A percentile compares a stretch with the other conserved stretches of the same genome.
Evolutionary conservation across 2,888 invertebrate genomes (phyloP).

Genomic region (Cephonodes hylas): DNA sequence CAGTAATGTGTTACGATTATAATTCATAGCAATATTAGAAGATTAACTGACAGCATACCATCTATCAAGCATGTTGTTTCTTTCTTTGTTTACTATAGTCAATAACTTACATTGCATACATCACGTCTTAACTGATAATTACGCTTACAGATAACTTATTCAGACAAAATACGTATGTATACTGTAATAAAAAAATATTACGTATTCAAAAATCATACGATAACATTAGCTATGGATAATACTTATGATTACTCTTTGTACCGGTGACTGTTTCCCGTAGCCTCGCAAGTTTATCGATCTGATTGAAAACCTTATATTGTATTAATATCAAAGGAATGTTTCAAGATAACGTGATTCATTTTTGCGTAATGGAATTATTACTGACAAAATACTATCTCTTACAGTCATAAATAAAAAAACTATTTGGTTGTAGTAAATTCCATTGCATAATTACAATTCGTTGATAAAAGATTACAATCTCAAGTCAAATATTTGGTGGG

Average conservation of each 20-base stretch:
- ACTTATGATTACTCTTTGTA: too few relatives aligned
- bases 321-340: too few relatives aligned
- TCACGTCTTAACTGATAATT: not conserved
- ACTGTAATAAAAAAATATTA: not conserved
- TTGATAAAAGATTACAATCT: not conserved
- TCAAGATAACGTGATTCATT: too few relatives aligned
- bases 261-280: too few relatives aligned
- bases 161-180: not conserved
- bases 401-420: not conserved
- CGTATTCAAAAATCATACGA: not conserved
- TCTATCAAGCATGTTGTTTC: not conserved
- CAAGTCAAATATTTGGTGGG: not conserved
- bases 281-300: too few relatives aligned
- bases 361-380: too few relatives aligned
- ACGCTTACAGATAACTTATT: not conserved
- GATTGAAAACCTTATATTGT: too few relatives aligned
- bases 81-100: not conserved
- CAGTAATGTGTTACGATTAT: not conserved
- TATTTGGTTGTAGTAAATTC: not conserved
- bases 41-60: not conserved
- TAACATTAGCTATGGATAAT: too few relatives aligned
- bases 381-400: too few relatives aligned
- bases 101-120: not conserved
- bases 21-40: not conserved
- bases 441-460: not conserved